A percentile compares a stretch with the other conserved stretches of the same genome.
Conservation (phyloP, 2,797 vertebrate species). For the Chlorospingus semifuscus region DNA sequence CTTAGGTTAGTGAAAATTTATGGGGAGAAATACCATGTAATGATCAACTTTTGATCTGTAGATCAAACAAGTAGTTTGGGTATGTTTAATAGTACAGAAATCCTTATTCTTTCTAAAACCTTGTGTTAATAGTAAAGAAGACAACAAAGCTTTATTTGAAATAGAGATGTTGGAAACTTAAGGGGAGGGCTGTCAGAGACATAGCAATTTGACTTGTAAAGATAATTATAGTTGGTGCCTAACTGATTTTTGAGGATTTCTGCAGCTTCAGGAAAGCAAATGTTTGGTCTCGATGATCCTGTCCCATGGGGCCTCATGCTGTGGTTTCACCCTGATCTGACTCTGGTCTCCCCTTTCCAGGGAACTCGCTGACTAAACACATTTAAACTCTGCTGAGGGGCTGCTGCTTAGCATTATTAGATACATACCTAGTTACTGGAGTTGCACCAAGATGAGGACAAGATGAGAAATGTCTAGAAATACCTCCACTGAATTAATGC, state of each 20-base stretch:
- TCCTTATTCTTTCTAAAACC: not conserved
- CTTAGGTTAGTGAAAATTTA: not conserved
- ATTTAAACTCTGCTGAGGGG: slow-evolving; percentile 19
- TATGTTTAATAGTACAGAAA: not conserved
- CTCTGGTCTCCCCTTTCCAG: slow-evolving; percentile 17
- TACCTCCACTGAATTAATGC: not conserved
- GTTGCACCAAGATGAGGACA: not conserved
- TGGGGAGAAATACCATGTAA: not conserved
- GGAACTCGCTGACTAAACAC: slow-evolving; percentile 36
- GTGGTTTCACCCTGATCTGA: slow-evolving; percentile 44
- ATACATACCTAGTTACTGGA: not conserved
- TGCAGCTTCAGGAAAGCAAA: slow-evolving; percentile 69
- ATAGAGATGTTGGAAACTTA: slow-evolving; percentile 56
- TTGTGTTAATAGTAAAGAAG: not conserved
- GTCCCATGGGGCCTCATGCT: not conserved
- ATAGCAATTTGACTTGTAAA: slow-evolving; percentile 72
- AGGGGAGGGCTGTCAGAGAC: slow-evolving; percentile 61
- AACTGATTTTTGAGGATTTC: slow-evolving; percentile 64
- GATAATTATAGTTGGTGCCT: slow-evolving; percentile 74
- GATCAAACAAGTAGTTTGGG: not conserved
- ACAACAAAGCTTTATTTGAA: not conserved
- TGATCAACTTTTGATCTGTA: not conserved
- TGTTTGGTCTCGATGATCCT: slow-evolving; percentile 56
- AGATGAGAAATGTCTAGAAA: not conserved
- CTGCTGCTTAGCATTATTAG: not conserved